phyloP scores from a whole-genome alignment of 2,113 vertebrate genomes.

The Atherinomorus stipes region DNA sequence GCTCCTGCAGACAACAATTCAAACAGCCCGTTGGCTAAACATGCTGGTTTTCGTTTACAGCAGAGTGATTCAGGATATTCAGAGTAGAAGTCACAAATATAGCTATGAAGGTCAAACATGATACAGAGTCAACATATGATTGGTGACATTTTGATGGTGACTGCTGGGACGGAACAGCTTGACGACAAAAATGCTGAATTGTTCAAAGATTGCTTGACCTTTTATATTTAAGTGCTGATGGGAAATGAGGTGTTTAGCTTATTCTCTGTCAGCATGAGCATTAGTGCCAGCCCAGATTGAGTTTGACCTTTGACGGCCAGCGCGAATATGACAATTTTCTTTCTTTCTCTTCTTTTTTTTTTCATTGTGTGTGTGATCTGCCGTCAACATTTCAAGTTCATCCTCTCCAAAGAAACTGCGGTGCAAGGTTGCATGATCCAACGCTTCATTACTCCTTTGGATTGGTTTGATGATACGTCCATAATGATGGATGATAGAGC shows the following conservation, averaged over 20 bases:
- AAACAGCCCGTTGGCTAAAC: slow-evolving; percentile 27
- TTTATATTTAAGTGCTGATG: slow-evolving; percentile 32
- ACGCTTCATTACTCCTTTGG: slow-evolving; percentile 12
- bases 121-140: slow-evolving; percentile 31
- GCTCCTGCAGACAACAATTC: not conserved
- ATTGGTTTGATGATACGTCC: not conserved
- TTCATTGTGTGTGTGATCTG: no score
- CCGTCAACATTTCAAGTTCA: slow-evolving; percentile 5
- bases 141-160: slow-evolving; percentile 51
- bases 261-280: slow-evolving; percentile 32
- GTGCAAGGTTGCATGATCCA: slow-evolving; percentile 1
- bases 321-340: not conserved
- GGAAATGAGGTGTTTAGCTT: slow-evolving; percentile 57
- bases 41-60: slow-evolving; percentile 20
- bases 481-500: slow-evolving; percentile 4
- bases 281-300: slow-evolving; percentile 29
- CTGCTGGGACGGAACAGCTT: slow-evolving; percentile 11
- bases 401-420: slow-evolving; percentile 7
- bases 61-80: slow-evolving; percentile 7
- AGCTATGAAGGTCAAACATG: slow-evolving; percentile 17
- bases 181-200: slow-evolving; percentile 26
- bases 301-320: slow-evolving; percentile 29
- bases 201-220: slow-evolving; percentile 57
- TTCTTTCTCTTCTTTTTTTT: no score
- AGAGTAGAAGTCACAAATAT: not conserved